Percentiles rank a stretch among this genome's conserved stretches.
Conservation (phyloP, 2,113 vertebrate genomes). For the Channa argus region DNA sequence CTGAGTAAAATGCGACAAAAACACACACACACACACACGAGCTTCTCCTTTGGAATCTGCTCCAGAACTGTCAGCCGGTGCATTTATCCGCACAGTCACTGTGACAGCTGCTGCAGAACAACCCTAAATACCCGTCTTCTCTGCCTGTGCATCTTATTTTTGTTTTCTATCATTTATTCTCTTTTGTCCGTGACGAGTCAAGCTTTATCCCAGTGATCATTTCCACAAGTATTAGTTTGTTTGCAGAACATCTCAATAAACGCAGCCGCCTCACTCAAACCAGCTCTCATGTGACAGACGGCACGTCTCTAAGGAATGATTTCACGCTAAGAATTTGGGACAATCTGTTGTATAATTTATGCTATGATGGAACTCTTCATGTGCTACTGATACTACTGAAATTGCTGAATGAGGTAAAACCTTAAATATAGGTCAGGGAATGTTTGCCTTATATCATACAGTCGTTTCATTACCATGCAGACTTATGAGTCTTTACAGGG, state of each 20-base stretch:
- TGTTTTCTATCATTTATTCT: not conserved
- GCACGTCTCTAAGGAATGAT: not conserved
- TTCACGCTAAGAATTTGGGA: slow-evolving; percentile 11
- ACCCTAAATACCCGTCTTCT: not conserved
- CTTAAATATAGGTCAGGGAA: too few relatives aligned
- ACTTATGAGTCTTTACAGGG: slow-evolving; percentile 27
- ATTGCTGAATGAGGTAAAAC: not conserved
- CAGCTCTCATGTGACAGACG: slow-evolving; percentile 40
- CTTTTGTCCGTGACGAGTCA: not conserved
- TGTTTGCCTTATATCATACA: slow-evolving; percentile 6
- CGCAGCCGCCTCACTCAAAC: not conserved
- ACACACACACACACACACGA: not conserved
- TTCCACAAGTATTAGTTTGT: slow-evolving; percentile 19
- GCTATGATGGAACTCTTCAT: slow-evolving; percentile 3
- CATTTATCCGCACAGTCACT: slow-evolving; percentile 4
- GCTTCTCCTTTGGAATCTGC: not conserved
- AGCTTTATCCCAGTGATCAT: slow-evolving; percentile 8
- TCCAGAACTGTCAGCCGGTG: slow-evolving; percentile 4
- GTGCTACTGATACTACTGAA: slow-evolving; percentile 10
- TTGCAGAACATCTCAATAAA: slow-evolving; percentile 7
- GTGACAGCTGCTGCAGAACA: not conserved
- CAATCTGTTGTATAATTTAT: slow-evolving; percentile 19
- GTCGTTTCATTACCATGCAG: slow-evolving; percentile 54
- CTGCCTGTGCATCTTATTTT: not conserved
- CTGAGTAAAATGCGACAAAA: not conserved